phyloP scores from a whole-genome alignment of 2,888 invertebrate genomes.

The Dicyrtoma fusca region DNA sequence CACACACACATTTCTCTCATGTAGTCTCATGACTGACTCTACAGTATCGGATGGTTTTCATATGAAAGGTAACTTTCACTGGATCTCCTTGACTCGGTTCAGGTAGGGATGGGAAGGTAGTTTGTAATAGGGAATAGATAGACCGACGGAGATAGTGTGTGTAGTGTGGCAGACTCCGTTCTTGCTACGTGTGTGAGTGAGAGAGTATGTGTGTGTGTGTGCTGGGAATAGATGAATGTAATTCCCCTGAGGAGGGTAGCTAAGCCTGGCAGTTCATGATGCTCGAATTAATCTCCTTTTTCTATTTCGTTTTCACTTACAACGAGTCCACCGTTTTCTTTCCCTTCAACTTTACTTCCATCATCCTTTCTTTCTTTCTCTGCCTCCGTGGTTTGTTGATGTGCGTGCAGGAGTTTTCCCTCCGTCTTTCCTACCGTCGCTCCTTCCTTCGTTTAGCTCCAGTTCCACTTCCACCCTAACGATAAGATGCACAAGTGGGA shows the following conservation, averaged over 20 bases:
- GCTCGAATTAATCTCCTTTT: conserved; percentile 56
- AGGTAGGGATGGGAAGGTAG: not conserved
- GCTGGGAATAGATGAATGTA: conserved; percentile 47
- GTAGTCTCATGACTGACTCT: not conserved
- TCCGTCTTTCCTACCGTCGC: no score
- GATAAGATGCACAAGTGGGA: not conserved
- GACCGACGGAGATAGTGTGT: no score
- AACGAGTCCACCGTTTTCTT: conserved; percentile 4
- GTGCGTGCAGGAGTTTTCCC: conserved; percentile 2
- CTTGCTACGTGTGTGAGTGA: conserved; percentile 9
- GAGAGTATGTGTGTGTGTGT: conserved; percentile 6
- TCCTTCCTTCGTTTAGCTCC: conserved; percentile 13
- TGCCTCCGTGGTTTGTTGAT: conserved; percentile 2
- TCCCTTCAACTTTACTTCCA: conserved; percentile 10
- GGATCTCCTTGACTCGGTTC: no score
- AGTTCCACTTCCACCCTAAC: conserved; percentile 1
- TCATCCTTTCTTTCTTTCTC: not conserved
- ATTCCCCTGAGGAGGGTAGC: conserved; percentile 51
- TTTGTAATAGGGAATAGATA: no score
- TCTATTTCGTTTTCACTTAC: conserved; percentile 49
- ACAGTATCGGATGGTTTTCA: no score
- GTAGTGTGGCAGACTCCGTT: not conserved
- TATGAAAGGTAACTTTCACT: not conserved
- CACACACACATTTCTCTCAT: not conserved
- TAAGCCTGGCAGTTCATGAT: conserved; percentile 54